Percentiles rank a stretch among this genome's conserved stretches.
Conservation (phyloP, 2,113 vertebrate genomes). For the Pandion haliaetus region DNA sequence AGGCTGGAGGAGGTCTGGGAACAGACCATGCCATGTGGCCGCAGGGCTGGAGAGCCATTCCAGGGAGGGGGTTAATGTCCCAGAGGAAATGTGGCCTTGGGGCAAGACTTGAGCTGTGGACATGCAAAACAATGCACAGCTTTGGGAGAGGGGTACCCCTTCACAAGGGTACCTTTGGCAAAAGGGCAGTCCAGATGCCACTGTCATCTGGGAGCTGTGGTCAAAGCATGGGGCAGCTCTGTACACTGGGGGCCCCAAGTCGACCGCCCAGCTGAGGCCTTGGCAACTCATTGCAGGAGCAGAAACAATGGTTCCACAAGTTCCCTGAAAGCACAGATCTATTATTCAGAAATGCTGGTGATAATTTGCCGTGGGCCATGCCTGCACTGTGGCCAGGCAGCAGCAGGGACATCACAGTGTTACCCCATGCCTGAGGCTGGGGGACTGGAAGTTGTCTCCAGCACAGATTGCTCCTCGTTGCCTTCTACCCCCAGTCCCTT, state of each 20-base stretch:
- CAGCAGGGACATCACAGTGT: fast-evolving
- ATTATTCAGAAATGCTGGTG: not conserved
- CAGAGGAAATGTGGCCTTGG: not conserved
- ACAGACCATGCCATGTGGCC: not conserved
- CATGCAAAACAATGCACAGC: not conserved
- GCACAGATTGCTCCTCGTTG: not conserved
- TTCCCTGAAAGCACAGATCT: not conserved
- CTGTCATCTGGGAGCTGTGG: not conserved
- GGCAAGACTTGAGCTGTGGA: not conserved
- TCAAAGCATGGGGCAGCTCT: not conserved
- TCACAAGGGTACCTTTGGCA: not conserved
- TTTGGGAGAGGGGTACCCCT: not conserved
- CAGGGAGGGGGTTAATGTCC: not conserved
- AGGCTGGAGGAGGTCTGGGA: not conserved
- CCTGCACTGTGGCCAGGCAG: not conserved
- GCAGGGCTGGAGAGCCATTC: not conserved
- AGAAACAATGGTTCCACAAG: not conserved
- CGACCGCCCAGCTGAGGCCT: not conserved
- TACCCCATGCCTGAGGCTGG: not conserved
- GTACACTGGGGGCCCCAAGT: not conserved
- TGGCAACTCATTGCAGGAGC: not conserved
- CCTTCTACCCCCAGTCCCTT: not conserved
- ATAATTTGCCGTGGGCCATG: fast-evolving
- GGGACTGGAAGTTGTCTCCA: not conserved
- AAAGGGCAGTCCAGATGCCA: not conserved